Conservation (phyloP, 2,113 vertebrate genomes). For the Neogale vison region DNA sequence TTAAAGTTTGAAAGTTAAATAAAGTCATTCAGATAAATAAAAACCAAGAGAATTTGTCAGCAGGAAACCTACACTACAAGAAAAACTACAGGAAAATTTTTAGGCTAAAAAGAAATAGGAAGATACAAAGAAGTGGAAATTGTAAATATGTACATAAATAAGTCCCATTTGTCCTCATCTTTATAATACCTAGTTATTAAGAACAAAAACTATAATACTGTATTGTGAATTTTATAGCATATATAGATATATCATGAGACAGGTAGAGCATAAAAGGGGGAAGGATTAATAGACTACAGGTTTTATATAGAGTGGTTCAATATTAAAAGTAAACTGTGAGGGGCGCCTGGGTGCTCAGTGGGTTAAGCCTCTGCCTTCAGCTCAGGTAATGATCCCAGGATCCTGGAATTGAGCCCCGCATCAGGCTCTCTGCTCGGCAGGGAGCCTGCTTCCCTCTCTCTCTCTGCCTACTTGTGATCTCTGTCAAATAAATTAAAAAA, state of each 20-base stretch:
- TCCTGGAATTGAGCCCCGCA: too few species aligned
- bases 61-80: background rate
- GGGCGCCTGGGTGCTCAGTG: too few species aligned
- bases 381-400: too few species aligned
- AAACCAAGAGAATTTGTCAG: background rate
- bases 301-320: conserved; percentile 2
- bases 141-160: background rate
- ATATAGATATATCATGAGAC: background rate
- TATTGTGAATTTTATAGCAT: background rate
- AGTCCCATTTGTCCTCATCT: background rate
- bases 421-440: too few species aligned
- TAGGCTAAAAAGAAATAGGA: background rate
- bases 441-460: too few species aligned
- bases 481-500: too few species aligned
- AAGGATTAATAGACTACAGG: background rate
- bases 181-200: background rate
- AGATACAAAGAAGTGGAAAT: background rate
- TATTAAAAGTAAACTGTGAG: conserved; percentile 21
- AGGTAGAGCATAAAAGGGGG: background rate
- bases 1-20: conserved; percentile 7
- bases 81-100: background rate
- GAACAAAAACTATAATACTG: background rate
- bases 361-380: too few species aligned
- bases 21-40: background rate
- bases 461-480: too few species aligned